Evolutionary conservation across 2,888 invertebrate genomes (phyloP).

Genomic region (Rhagonycha fulva): DNA sequence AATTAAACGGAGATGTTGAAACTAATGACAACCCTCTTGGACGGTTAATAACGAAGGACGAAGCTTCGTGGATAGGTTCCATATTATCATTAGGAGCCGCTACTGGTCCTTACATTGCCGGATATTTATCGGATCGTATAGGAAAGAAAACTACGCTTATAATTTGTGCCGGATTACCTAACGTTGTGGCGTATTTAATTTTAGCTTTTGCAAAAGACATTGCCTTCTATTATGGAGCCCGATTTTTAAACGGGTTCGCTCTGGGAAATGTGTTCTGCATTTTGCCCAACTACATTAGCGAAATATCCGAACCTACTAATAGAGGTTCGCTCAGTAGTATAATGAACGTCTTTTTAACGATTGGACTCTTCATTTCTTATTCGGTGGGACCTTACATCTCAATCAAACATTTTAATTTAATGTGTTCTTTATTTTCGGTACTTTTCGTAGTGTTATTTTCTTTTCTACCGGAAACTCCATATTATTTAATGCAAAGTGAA

Average conservation of each 20-base stretch:
- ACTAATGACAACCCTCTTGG: conserved; percentile 49
- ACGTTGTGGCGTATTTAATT: conserved; percentile 59
- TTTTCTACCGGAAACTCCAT: conserved; percentile 81
- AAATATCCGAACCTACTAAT: conserved; percentile 74
- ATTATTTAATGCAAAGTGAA: conserved; percentile 66
- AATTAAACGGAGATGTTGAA: conserved; percentile 25
- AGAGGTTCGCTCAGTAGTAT: conserved; percentile 76
- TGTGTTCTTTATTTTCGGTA: conserved; percentile 52
- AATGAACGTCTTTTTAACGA: conserved; percentile 66
- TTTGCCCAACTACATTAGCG: conserved; percentile 81
- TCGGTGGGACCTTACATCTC: conserved; percentile 70
- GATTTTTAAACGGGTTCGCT: conserved; percentile 64
- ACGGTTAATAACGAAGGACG: conserved; percentile 40
- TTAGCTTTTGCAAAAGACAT: conserved; percentile 60
- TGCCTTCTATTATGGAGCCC: conserved; percentile 59
- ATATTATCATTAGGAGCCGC: conserved; percentile 53
- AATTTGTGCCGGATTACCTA: conserved; percentile 66
- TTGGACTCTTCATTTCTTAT: conserved; percentile 72
- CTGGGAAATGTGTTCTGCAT: conserved; percentile 69
- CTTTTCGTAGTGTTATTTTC: conserved; percentile 63
- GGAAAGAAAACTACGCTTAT: conserved; percentile 72
- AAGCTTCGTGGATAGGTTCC: conserved; percentile 58
- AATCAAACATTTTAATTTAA: conserved; percentile 65
- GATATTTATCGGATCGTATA: conserved; percentile 65
- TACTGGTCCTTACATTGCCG: conserved; percentile 69